A percentile compares a stretch with the other conserved stretches of the same genome.
Evolutionary conservation across 1,140 invertebrate genomes (phyloP).

Genomic region (Anastrepha obliqua): DNA sequence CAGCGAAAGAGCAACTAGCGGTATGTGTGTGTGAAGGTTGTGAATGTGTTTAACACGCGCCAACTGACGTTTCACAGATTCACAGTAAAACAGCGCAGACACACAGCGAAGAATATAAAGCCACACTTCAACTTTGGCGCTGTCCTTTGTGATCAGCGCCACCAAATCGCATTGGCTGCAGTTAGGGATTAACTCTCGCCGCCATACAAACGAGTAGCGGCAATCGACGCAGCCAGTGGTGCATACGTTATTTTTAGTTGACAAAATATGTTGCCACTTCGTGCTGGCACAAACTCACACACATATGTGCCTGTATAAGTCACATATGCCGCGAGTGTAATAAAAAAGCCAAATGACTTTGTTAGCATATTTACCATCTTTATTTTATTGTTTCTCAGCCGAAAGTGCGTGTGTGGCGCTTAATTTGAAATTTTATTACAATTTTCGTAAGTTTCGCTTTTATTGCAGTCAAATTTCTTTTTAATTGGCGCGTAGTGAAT

Average conservation of each 20-base stretch:
- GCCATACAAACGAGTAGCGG: background rate
- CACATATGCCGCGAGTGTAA: conserved; percentile 36
- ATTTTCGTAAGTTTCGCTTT: conserved; percentile 72
- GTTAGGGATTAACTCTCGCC: conserved; percentile 46
- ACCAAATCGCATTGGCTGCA: conserved; percentile 31
- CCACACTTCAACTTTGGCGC: background rate
- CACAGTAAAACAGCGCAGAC: background rate
- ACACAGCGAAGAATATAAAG: background rate
- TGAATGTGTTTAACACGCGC: conserved; percentile 31
- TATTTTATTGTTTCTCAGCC: background rate
- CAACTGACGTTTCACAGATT: conserved; percentile 48
- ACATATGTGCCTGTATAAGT: background rate
- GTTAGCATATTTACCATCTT: conserved; percentile 36
- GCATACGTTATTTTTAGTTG: conserved; percentile 49
- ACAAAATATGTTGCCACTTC: conserved; percentile 52
- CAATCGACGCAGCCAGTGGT: conserved; percentile 15
- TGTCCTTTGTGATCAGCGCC: conserved; percentile 26
- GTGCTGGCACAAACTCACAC: background rate
- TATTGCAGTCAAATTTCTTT: conserved; percentile 68
- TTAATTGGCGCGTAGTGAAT: conserved; percentile 64
- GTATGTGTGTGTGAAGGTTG: background rate
- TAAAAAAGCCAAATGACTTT: conserved; percentile 31
- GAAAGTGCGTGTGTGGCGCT: conserved; percentile 5
- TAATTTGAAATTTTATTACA: conserved; percentile 71
- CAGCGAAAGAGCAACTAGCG: background rate